Base-by-base conservation (phyloP, 2,113 vertebrate species). In the Heteronetta atricapilla region DNA sequence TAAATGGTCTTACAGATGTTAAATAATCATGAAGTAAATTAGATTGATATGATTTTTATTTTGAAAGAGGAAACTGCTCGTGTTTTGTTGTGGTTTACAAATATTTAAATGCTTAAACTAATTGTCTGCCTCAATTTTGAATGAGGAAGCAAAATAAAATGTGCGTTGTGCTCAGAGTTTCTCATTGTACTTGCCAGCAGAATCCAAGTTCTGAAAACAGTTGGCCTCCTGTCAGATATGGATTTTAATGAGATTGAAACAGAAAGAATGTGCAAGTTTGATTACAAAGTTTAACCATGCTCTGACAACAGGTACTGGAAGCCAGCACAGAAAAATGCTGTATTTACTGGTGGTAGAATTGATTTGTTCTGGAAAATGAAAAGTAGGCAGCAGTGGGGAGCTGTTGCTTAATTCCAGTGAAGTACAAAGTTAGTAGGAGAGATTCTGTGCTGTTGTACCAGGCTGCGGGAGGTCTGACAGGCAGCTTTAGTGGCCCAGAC, bases 201-300 rank as follows among this genome's bases (percentile, higher is more conserved):
- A 88, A 88, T 72, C 38, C 55, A 58, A 80, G 77, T 94, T 93
- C 92, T 92, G 70, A 84, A 95, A 94, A 76, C 88, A 94, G 33
- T 96, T 96, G 93, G 94, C 94, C 17, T 93, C 62, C 80, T 94
- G 92, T 96, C 93, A 92, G 92, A 40, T 85, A 68, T 9, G n/a
- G 90, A 79, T 81, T 95, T 97, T 86, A 90, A 96, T 88, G 83
- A 90, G 86, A 84, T 93, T 86, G 92, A 82, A 94, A 85, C 82
- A 80, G 89, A 96, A 95, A 79, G 86, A 95, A 94, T 88, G 92
- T 85, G 66, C 70, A 85, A 88, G 86, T 88, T 90, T 92, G 80
- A 94, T 93, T 88, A 94, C 88, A 44, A 82, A 89, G 74, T 84
- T 90, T 92, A 88, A 66, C 69, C 2, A 3, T 92, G 55, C 73